Base-by-base conservation (phyloP, 30 jellyfish, hydroid and myxozoan genomes). In the Mastigias papua region DNA sequence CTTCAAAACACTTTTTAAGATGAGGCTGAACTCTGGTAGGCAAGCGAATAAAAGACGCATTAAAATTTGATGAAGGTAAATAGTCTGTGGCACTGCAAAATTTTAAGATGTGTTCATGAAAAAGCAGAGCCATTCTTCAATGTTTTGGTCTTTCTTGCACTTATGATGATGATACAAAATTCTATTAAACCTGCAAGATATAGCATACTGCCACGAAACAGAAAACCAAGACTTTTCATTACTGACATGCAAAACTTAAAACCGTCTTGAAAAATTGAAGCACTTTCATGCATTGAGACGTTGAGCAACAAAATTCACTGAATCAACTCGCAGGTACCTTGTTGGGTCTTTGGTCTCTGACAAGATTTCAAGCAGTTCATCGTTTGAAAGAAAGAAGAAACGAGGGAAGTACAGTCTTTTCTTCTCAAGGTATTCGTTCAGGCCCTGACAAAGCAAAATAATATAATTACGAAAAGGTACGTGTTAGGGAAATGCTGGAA, bases 271-370 rank as follows among this genome's bases (percentile, higher is more conserved):
- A 3, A 37, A 6, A 37, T 6, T 11, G 23, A 7, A 49, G 51
- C 9, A 22, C 26, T 13, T 22, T 9, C 81, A 6, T 23, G 8
- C 28, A 16, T 19, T 31, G 22, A 31, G 10, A 34, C 10, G 8
- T 73, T 19, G 8, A 21, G 33, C 33, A 20, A 7, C 17, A 17
- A 60, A n/a, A 20, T 20, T 2, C 17, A 60, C 72, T 2, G 7
- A 49, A 48, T 13, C 6, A 2, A 35, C 13, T 29, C 10, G 54
- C 10, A 5, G 67, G 34, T 95, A 95, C 99, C 99, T 80, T 25
- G 98, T 95, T 19, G 99, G 99, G 72, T 95, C 99, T 76, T 95
- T 95, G 31, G 99, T 95, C 73, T 95, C 99, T 48, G 99, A 95
- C 10, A 95, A 79, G 69, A 95, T 95, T 73, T 95, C 99, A 75